These are phyloP conservation scores for Rhagoletis zephyria DNA, from an alignment of 1,140 invertebrate genomes.

Conservation along the genomic window DNA sequence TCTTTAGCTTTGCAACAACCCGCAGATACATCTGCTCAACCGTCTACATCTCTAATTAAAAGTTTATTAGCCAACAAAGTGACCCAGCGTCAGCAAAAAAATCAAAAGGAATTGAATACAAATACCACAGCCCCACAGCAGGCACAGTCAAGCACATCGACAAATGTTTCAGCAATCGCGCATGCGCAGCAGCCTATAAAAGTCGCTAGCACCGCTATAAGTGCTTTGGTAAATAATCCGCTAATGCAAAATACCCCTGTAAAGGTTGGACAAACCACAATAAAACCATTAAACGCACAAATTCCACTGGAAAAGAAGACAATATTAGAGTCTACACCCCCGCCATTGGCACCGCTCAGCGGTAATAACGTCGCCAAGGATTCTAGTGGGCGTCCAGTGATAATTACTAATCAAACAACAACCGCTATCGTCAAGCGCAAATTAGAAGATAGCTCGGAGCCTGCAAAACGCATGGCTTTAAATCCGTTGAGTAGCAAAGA, in stretches of 20 bases:
- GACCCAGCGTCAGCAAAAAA: conserved; percentile 75
- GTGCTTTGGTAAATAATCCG: conserved; percentile 74
- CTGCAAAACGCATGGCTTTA: conserved; percentile 67
- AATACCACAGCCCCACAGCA: conserved; percentile 71
- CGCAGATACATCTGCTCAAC: conserved; percentile 51
- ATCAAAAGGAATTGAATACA: conserved; percentile 73
- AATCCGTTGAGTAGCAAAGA: conserved; percentile 68
- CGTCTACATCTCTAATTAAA: conserved; percentile 81
- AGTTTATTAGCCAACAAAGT: conserved; percentile 89
- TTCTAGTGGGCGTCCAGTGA: conserved; percentile 73
- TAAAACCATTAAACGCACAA: conserved; percentile 66
- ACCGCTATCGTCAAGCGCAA: conserved; percentile 71
- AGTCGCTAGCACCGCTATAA: conserved; percentile 68
- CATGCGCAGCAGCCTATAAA: conserved; percentile 66
- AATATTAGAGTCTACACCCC: conserved; percentile 72
- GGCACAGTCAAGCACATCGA: conserved; percentile 73
- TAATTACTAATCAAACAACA: conserved; percentile 64
- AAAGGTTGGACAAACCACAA: conserved; percentile 72
- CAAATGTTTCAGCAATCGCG: conserved; percentile 74
- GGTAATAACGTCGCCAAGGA: conserved; percentile 68
- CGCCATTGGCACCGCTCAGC: conserved; percentile 75
- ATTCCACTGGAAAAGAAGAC: conserved; percentile 65
- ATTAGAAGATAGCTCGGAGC: conserved; percentile 76
- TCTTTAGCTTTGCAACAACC: background rate
- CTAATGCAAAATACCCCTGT: conserved; percentile 72